Evolutionary conservation across 2,888 invertebrate genomes (phyloP).

Genomic region (Clunio marinus): DNA sequence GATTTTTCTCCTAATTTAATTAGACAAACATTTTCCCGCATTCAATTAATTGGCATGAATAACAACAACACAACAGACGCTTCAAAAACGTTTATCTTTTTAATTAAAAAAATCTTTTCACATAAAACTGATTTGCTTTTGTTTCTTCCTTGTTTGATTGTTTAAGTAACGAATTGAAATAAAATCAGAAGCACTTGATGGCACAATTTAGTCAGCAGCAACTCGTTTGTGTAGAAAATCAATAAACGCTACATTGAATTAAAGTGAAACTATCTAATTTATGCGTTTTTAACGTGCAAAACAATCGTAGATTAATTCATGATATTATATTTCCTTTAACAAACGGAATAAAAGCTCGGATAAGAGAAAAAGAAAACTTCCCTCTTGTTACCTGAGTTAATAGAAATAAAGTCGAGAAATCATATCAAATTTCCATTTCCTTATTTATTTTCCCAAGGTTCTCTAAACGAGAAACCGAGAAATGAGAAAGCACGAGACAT

Average conservation of each 20-base stretch:
- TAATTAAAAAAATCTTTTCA: constrained; percentile 33
- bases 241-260: constrained; percentile 1
- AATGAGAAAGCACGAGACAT: constrained; percentile 6
- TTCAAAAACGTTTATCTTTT: constrained; percentile 34
- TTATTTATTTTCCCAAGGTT: constrained; percentile 33
- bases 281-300: constrained; percentile 35
- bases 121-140: neutral
- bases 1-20: constrained; percentile 27
- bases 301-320: constrained; percentile 29
- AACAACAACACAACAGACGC: neutral
- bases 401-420: neutral
- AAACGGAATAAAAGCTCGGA: neutral
- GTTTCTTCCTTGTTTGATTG: neutral
- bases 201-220: too few relatives aligned
- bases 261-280: constrained; percentile 29
- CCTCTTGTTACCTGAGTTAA: neutral
- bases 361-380: neutral
- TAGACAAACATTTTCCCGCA: constrained; percentile 26
- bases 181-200: too few relatives aligned
- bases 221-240: too few relatives aligned
- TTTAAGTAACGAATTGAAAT: too few relatives aligned
- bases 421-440: constrained; percentile 17
- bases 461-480: neutral
- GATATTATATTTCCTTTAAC: neutral
- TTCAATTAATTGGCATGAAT: neutral